Conservation (phyloP, 2,888 invertebrate genomes). For the Choreutis nemorana region DNA sequence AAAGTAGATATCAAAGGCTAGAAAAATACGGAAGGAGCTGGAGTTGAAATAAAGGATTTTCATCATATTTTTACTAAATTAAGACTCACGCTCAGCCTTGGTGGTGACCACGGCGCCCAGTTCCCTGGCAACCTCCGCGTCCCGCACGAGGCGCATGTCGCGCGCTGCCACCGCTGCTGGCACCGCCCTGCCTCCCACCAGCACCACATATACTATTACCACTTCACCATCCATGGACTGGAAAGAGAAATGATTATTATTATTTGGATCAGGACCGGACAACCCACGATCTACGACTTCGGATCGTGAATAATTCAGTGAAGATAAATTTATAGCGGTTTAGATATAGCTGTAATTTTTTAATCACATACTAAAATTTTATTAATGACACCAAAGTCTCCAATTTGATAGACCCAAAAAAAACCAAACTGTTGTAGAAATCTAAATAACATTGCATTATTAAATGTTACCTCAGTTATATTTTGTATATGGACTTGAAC, state of each 20-base stretch:
- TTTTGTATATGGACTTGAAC: constrained; percentile 75
- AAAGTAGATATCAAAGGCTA: background rate
- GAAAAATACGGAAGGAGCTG: constrained; percentile 8
- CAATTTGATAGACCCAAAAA: no score
- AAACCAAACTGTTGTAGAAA: background rate
- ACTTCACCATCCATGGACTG: no score
- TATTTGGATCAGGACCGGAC: no score
- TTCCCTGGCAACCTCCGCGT: constrained; percentile 77
- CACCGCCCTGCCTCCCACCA: constrained; percentile 81
- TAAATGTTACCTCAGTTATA: constrained; percentile 52
- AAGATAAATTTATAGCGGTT: no score
- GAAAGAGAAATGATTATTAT: constrained; percentile 1
- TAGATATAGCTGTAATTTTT: no score
- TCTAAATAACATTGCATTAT: no score
- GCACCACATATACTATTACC: constrained; percentile 82
- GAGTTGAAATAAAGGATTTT: background rate
- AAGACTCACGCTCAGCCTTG: constrained; percentile 83
- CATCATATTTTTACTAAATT: constrained; percentile 1
- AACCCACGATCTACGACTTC: no score
- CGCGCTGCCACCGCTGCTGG: constrained; percentile 81
- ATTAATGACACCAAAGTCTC: no score
- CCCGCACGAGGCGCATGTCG: constrained; percentile 83
- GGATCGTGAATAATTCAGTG: no score
- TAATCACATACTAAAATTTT: no score
- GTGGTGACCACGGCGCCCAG: constrained; percentile 80